A percentile compares a stretch with the other conserved stretches of the same genome.
Conservation (phyloP, 2,888 invertebrate species). For the Andrena bicolor region DNA sequence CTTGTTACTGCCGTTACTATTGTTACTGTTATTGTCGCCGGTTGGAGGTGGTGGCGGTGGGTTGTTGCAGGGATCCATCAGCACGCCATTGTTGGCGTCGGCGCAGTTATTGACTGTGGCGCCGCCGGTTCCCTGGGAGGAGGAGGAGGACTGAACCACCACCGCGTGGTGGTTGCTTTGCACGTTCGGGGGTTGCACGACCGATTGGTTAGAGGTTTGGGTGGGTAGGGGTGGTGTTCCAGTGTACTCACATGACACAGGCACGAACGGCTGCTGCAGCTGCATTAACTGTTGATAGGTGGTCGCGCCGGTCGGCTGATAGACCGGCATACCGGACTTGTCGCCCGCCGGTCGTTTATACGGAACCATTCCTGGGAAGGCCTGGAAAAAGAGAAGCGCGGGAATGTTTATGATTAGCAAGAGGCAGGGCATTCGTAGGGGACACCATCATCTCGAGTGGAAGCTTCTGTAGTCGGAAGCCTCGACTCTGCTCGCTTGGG, state of each 20-base stretch:
- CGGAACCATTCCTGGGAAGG: slow-evolving; percentile 97
- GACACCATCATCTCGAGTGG: slow-evolving; percentile 32
- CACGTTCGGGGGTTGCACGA: slow-evolving; percentile 78
- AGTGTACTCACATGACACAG: slow-evolving; percentile 99
- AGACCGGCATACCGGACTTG: slow-evolving; percentile 98
- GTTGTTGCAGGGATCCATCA: slow-evolving; percentile 83
- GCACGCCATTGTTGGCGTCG: slow-evolving; percentile 80
- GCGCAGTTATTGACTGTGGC: slow-evolving; percentile 73
- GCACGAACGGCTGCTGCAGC: slow-evolving; percentile 97
- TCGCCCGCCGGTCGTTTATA: slow-evolving; percentile 98
- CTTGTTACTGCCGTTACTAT: slow-evolving; percentile 72
- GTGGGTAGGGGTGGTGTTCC: slow-evolving; percentile 88
- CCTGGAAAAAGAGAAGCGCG: slow-evolving; percentile 87
- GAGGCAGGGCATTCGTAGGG: not conserved
- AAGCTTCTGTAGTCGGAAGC: slow-evolving; percentile 44
- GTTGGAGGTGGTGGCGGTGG: slow-evolving; percentile 83
- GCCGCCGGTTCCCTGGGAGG: slow-evolving; percentile 75
- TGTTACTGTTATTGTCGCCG: slow-evolving; percentile 72
- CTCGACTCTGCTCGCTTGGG: slow-evolving; percentile 42
- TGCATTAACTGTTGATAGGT: slow-evolving; percentile 98
- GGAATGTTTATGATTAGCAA: slow-evolving; percentile 58
- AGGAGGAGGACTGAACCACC: slow-evolving; percentile 75
- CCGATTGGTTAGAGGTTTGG: slow-evolving; percentile 85
- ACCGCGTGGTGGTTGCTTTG: slow-evolving; percentile 74
- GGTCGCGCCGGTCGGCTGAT: slow-evolving; percentile 94